Percentiles rank a stretch among this genome's conserved stretches.
Evolutionary conservation across 1,140 invertebrate species (phyloP).

Genomic region (Diachasmimorpha longicaudata): DNA sequence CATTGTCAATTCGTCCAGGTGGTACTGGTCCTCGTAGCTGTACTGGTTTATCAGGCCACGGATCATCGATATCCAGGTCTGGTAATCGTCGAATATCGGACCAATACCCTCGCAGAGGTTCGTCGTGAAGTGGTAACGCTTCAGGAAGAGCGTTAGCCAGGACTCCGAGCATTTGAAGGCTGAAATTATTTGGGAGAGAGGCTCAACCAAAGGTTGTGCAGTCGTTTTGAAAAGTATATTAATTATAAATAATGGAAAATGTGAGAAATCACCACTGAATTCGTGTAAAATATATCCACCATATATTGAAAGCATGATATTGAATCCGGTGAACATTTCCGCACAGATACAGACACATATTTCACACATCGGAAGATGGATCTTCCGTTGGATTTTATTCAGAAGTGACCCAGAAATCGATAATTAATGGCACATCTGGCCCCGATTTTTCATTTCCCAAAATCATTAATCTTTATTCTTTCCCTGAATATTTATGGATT

Average conservation of each 20-base stretch:
- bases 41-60: conserved; percentile 39
- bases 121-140: conserved; percentile 39
- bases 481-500: background rate
- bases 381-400: background rate
- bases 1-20: conserved; percentile 46
- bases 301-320: too few species aligned
- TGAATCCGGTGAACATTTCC: too few species aligned
- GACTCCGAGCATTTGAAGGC: conserved; percentile 45
- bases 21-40: conserved; percentile 42
- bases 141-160: conserved; percentile 48
- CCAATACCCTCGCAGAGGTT: conserved; percentile 30
- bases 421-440: background rate
- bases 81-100: conserved; percentile 44
- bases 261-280: too few species aligned
- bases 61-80: conserved; percentile 44
- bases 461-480: background rate
- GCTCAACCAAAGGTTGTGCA: too few species aligned
- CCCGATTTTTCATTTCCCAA: background rate
- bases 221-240: too few species aligned
- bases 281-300: too few species aligned
- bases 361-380: background rate
- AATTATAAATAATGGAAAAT: too few species aligned
- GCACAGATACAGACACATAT: background rate
- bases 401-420: background rate
- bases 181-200: too few species aligned